Percentiles rank a stretch among this genome's conserved stretches.
phyloP scores from a whole-genome alignment of 1,140 invertebrate genomes.

The Dinoponera quadriceps region DNA sequence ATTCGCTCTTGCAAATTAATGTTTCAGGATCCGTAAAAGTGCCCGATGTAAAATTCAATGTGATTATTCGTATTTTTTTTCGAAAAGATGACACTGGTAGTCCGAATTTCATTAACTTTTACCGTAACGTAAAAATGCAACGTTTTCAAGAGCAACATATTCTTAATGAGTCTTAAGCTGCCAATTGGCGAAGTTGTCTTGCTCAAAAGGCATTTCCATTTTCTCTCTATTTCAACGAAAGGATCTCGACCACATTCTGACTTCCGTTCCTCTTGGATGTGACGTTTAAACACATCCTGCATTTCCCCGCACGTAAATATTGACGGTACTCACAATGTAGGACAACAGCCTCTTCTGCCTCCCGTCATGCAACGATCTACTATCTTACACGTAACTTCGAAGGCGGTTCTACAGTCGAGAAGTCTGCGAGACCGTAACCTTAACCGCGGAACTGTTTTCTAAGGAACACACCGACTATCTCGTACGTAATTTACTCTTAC shows the following conservation, averaged over 20 bases:
- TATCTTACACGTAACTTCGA: slow-evolving; percentile 53
- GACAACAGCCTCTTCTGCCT: slow-evolving; percentile 42
- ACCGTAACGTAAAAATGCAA: no score
- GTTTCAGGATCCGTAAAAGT: no score
- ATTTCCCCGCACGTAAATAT: slow-evolving; percentile 1
- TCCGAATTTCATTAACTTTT: no score
- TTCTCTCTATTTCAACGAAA: background rate
- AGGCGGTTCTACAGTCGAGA: slow-evolving; percentile 41
- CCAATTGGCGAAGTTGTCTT: background rate
- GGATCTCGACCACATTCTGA: background rate
- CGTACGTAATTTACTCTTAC: slow-evolving; percentile 44
- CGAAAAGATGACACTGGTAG: no score
- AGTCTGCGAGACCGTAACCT: slow-evolving; percentile 27
- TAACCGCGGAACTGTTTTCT: slow-evolving; percentile 49
- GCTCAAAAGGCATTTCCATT: background rate
- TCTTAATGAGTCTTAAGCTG: no score
- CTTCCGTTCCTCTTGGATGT: background rate
- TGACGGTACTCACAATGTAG: slow-evolving; percentile 11
- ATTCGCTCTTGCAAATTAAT: background rate
- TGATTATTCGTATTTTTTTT: no score
- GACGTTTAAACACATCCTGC: background rate
- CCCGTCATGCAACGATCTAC: slow-evolving; percentile 58
- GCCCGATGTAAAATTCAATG: no score
- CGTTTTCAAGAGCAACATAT: no score
- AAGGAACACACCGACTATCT: slow-evolving; percentile 46